Base-by-base conservation (phyloP, 2,888 invertebrate species). In the Epistrophe eligans region DNA sequence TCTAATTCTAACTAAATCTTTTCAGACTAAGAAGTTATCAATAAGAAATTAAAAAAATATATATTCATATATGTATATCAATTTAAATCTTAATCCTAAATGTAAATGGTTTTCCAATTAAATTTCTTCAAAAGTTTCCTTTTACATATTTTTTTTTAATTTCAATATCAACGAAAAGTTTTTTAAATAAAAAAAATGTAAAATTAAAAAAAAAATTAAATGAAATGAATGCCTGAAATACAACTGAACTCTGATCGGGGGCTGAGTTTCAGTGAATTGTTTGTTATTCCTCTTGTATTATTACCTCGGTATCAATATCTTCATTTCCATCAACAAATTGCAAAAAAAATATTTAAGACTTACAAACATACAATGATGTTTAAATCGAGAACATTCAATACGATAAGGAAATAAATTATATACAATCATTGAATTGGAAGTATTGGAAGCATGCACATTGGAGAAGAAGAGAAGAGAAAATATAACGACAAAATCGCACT, bases 321-420 rank as follows among this genome's bases (percentile, higher is more conserved):
- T 52, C 32, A 52, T 70, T 70, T 70, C 55, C 40, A 70, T 70
- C 70, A 55, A 70, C 55, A 70, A 70, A 70, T 70, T 70, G 70
- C 13, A 70, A 38, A 67, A 52, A 52, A 55, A 70, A 0, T 28
- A 55, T n/a, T 19, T 19, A 38, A 17, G n/a, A 28, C 24, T 55
- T 55, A 40, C 40, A 40, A 28, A 52, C 13, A 38, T 38, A 70
- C 55, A 70, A 70, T 70, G 70, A 70, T 43, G 24, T 55, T 70
- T 70, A 70, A 70, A 70, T 70, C 40, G 55, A 55, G 55, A 55
- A 70, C n/a, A 55, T 70, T 55, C 70, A 57, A 70, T 70, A 19
- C 60, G 76, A 70, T 70, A 76, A 77, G 55, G 70, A 82, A 82
- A 64, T 52, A 71, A 77, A 64, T 77, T 64, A 82, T 64, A 71